These are phyloP conservation scores for Ellobium chinense DNA, from an alignment of 2,888 invertebrate species.

Conservation along the genomic window DNA sequence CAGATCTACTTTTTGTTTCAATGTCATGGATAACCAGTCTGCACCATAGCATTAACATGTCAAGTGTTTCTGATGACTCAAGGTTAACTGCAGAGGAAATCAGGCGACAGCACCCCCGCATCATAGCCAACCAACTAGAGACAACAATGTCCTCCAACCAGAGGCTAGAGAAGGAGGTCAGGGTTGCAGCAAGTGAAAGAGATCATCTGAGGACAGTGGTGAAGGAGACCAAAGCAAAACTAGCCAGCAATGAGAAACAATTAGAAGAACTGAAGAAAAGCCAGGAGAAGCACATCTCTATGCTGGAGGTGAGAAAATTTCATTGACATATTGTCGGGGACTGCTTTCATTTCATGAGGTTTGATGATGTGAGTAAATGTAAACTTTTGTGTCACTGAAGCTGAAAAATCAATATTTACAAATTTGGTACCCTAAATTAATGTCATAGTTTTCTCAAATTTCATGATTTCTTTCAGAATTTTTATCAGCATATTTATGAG, in stretches of 20 bases:
- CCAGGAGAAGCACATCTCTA: conserved; percentile 31
- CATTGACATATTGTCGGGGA: too few species aligned
- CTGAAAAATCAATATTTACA: too few species aligned
- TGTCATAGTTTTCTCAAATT: too few species aligned
- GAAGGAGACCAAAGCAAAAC: conserved; percentile 45
- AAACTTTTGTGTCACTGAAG: too few species aligned
- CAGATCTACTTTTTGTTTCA: too few species aligned
- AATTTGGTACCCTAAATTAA: too few species aligned
- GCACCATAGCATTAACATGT: too few species aligned
- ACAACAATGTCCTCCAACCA: conserved; percentile 56
- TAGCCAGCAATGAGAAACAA: conserved; percentile 41
- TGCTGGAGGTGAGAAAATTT: conserved; percentile 14
- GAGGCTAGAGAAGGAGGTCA: conserved; percentile 55
- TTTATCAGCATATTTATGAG: too few species aligned
- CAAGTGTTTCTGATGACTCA: background rate
- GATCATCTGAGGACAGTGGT: conserved; percentile 45
- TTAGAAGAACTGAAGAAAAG: conserved; percentile 33
- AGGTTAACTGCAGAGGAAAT: conserved; percentile 66
- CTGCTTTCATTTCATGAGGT: too few species aligned
- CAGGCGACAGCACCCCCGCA: conserved; percentile 63
- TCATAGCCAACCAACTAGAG: conserved; percentile 65
- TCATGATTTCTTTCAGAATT: too few species aligned
- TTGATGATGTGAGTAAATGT: too few species aligned
- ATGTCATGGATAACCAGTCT: too few species aligned
- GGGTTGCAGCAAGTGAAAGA: conserved; percentile 43